Conservation (phyloP, 2,113 vertebrate genomes). For the Lepisosteus oculatus region DNA sequence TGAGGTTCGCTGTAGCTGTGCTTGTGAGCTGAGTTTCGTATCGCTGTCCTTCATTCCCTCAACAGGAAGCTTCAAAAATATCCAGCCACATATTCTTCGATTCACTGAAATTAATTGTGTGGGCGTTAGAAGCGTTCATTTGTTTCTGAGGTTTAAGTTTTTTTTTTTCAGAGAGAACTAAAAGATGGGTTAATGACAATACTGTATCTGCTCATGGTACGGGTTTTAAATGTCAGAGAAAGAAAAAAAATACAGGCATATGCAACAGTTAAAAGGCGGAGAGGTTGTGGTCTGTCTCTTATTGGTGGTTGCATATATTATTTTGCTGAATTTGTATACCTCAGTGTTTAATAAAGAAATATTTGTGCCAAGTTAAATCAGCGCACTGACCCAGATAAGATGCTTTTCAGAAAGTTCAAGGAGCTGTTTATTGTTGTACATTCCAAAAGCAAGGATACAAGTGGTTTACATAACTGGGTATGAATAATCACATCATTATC, state of each 20-base stretch:
- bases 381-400: too few species aligned
- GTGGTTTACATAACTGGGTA: too few species aligned
- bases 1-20: not conserved
- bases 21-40: slow-evolving; percentile 7
- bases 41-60: slow-evolving; percentile 20
- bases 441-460: too few species aligned
- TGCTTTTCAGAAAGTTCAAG: too few species aligned
- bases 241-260: not conserved
- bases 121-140: slow-evolving; percentile 23
- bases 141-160: slow-evolving; percentile 32
- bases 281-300: slow-evolving; percentile 38
- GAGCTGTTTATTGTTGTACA: too few species aligned
- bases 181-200: too few species aligned
- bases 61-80: slow-evolving; percentile 23
- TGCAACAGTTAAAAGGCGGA: slow-evolving; percentile 21
- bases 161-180: not conserved
- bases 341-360: slow-evolving; percentile 9
- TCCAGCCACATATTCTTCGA: slow-evolving; percentile 23
- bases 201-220: too few species aligned
- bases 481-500: too few species aligned
- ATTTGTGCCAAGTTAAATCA: too few species aligned
- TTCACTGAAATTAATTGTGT: slow-evolving; percentile 19
- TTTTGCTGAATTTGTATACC: slow-evolving; percentile 18
- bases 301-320: slow-evolving; percentile 38
- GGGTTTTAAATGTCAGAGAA: too few species aligned